Conservation (phyloP, 1,140 invertebrate species). For the Phortica variegata region DNA sequence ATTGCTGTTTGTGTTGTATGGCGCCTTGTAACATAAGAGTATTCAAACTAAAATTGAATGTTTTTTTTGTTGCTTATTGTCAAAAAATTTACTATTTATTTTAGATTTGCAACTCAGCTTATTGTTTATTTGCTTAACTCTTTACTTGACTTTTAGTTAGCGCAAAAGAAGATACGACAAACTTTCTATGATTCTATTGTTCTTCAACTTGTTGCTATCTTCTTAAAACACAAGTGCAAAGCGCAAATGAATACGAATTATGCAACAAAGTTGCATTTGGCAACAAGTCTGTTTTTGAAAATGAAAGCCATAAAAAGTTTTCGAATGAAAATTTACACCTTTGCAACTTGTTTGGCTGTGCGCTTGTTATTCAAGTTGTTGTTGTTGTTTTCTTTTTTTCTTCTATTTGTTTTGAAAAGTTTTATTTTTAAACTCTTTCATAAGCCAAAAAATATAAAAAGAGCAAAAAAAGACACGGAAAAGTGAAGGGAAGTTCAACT, state of each 20-base stretch:
- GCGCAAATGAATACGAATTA: too few species aligned
- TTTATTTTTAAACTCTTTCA: constrained; percentile 24
- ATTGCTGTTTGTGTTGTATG: too few species aligned
- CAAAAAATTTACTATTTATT: constrained; percentile 38
- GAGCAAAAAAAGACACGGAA: neutral
- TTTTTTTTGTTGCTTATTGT: neutral
- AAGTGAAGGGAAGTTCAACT: neutral
- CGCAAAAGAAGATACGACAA: constrained; percentile 16
- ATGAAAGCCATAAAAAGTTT: too few species aligned
- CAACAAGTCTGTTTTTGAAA: too few species aligned
- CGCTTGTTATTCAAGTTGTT: constrained; percentile 3
- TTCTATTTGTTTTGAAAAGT: constrained; percentile 7
- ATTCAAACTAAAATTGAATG: too few species aligned
- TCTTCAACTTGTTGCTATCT: too few species aligned
- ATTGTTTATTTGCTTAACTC: too few species aligned
- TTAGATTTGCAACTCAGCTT: too few species aligned
- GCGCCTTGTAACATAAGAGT: too few species aligned
- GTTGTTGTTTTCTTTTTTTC: neutral
- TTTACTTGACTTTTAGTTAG: too few species aligned
- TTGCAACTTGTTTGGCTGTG: constrained; percentile 3
- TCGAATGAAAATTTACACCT: constrained; percentile 51
- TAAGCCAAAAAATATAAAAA: neutral
- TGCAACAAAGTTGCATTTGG: constrained; percentile 10
- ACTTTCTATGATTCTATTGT: constrained; percentile 30
- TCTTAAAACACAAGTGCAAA: too few species aligned